phyloP scores from a whole-genome alignment of 1,140 invertebrate species.

The Pseudomyrmex flavicornis region DNA sequence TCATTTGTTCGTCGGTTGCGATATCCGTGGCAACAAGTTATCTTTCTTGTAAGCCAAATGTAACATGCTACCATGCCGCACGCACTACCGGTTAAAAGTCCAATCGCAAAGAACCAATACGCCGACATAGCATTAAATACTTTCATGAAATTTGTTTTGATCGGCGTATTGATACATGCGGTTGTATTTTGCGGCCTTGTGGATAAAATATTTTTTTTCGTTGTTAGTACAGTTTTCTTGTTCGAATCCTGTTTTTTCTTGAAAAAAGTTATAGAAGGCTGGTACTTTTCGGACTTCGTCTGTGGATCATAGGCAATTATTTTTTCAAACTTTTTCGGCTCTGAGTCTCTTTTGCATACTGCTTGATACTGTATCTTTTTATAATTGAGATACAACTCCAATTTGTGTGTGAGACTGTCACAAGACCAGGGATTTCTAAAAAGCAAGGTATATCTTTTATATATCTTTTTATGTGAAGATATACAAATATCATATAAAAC shows the following conservation, averaged over 20 bases:
- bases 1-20: slow-evolving; percentile 40
- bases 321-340: slow-evolving; percentile 74
- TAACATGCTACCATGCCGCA: slow-evolving; percentile 76
- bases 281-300: slow-evolving; percentile 48
- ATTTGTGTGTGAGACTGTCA: slow-evolving; percentile 66
- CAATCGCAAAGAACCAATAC: slow-evolving; percentile 76
- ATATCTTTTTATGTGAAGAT: no score
- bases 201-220: not conserved
- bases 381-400: slow-evolving; percentile 65
- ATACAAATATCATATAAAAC: no score
- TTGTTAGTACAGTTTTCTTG: slow-evolving; percentile 1
- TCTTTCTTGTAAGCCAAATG: slow-evolving; percentile 72
- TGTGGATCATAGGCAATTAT: slow-evolving; percentile 65
- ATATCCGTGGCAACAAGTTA: slow-evolving; percentile 58
- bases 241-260: slow-evolving; percentile 18
- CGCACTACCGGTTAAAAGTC: slow-evolving; percentile 76
- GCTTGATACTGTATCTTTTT: slow-evolving; percentile 61
- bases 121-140: slow-evolving; percentile 62
- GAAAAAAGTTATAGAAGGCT: not conserved
- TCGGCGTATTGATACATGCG: not conserved
- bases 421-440: slow-evolving; percentile 79
- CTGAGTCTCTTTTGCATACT: slow-evolving; percentile 63
- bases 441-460: not conserved
- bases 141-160: not conserved
- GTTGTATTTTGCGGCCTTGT: not conserved